Conservation (phyloP, 2,113 vertebrate species). For the Polyodon spathula region DNA sequence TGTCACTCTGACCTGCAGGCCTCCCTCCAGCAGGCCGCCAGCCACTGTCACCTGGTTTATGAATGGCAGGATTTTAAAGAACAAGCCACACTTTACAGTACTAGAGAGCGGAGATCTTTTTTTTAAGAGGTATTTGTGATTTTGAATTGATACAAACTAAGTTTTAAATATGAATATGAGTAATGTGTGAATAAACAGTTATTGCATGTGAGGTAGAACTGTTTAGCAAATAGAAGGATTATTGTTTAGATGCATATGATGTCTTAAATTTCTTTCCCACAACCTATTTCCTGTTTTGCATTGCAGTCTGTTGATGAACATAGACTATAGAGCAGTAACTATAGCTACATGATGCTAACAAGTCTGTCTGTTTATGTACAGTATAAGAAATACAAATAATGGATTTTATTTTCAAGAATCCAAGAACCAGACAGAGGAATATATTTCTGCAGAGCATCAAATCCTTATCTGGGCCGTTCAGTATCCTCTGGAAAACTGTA, state of each 20-base stretch:
- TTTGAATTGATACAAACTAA: neutral
- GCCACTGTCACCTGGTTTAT: constrained; percentile 55
- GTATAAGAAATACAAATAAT: too few relatives aligned
- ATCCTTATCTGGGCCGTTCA: constrained; percentile 39
- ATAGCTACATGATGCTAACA: too few relatives aligned
- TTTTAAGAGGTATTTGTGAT: constrained; percentile 42
- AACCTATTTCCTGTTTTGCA: too few relatives aligned
- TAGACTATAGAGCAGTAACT: too few relatives aligned
- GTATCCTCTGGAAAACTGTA: constrained; percentile 41
- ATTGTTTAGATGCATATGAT: too few relatives aligned
- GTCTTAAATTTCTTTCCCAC: too few relatives aligned
- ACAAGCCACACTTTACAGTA: constrained; percentile 16
- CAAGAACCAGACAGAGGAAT: constrained; percentile 43
- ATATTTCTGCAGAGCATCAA: constrained; percentile 57
- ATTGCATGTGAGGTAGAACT: too few relatives aligned
- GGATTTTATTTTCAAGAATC: constrained; percentile 39
- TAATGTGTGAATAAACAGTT: constrained; percentile 9
- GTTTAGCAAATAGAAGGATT: too few relatives aligned
- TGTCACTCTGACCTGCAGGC: constrained; percentile 43
- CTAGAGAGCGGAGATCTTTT: constrained; percentile 48
- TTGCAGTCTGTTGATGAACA: too few relatives aligned
- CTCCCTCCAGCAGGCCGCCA: constrained; percentile 45
- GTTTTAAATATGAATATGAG: neutral
- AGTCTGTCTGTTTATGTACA: too few relatives aligned
- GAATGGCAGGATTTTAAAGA: constrained; percentile 37